Base-by-base conservation (phyloP, 2,113 vertebrate species). In the Myanophis thanlyinensis region DNA sequence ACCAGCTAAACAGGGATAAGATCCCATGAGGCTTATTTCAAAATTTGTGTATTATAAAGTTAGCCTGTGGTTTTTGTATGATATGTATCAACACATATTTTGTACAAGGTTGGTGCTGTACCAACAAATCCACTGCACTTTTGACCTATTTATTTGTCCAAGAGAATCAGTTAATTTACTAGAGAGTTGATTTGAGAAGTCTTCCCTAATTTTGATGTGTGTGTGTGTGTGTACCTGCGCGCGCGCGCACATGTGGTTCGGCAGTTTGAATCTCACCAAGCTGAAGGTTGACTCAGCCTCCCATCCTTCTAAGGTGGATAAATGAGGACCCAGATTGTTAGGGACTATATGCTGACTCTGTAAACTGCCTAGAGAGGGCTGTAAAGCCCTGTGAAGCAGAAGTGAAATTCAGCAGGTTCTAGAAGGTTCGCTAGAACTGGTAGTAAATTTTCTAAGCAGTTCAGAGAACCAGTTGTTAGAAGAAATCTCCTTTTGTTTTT, bases 61-160 rank as follows among this genome's bases (percentile, higher is more conserved):
- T 94, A 96, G 86, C 47, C 73, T 94, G 97, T 94, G 97, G 97
- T 97, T 97, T 97, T 96, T 97, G 73, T 97, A 94, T 94, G 92
- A 94, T 90, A 92, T 93, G 93, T 95, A 96, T 96, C 96, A 97
- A 95, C 49, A 95, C 87, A 85, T 92, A 97, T 90, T 96, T 92
- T 95, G 96, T 93, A 94, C 95, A 95, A 96, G 95, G 96, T 95
- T 93, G 94, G 96, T 94, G 85, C 85, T 89, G 54, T 22, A 92
- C 93, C 89, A 89, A 85, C 94, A 94, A 96, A 87, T 56, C 10
- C 86, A 59, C 91, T 93, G 56, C 46, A 92, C 95, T 93, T 95
- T 54, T 96, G 95, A 91, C 93, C 92, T 94, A 67, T 85, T 94
- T 95, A n/a, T 94, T 13, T 87, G 52, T 88, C 90, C n/a, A 89